These are phyloP conservation scores for Engraulis encrasicolus DNA, from an alignment of 2,113 vertebrate genomes.

Conservation along the genomic window DNA sequence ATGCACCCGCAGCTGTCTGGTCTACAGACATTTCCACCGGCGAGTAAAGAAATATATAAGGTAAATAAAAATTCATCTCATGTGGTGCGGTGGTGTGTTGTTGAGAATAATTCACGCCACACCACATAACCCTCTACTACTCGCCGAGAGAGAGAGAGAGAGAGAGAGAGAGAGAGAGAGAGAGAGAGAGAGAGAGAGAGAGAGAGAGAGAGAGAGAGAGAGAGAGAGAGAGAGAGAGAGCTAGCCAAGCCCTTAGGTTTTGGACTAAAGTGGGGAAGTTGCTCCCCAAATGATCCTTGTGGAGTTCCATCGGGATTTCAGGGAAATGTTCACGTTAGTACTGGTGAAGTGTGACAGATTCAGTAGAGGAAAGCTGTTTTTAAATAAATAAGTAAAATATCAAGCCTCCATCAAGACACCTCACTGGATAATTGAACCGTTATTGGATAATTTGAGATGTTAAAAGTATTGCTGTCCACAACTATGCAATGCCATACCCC, in stretches of 20 bases:
- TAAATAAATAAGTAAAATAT: not conserved
- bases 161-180: not conserved
- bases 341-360: not conserved
- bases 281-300: not conserved
- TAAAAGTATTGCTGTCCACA: too few species aligned
- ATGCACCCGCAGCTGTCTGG: conserved; percentile 9
- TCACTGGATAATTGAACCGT: not conserved
- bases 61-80: not conserved
- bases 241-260: not conserved
- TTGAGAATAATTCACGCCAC: not conserved
- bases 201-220: not conserved
- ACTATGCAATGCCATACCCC: too few species aligned
- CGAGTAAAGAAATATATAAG: not conserved
- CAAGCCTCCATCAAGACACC: not conserved
- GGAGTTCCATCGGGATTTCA: not conserved
- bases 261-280: not conserved
- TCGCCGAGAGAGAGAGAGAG: not conserved
- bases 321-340: too few species aligned
- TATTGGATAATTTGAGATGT: too few species aligned
- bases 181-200: not conserved
- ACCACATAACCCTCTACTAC: not conserved
- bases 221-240: not conserved
- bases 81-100: not conserved
- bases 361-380: not conserved
- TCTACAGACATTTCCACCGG: not conserved